These are phyloP conservation scores for Serilophus lunatus DNA, from an alignment of 2,113 vertebrate species.

Conservation along the genomic window DNA sequence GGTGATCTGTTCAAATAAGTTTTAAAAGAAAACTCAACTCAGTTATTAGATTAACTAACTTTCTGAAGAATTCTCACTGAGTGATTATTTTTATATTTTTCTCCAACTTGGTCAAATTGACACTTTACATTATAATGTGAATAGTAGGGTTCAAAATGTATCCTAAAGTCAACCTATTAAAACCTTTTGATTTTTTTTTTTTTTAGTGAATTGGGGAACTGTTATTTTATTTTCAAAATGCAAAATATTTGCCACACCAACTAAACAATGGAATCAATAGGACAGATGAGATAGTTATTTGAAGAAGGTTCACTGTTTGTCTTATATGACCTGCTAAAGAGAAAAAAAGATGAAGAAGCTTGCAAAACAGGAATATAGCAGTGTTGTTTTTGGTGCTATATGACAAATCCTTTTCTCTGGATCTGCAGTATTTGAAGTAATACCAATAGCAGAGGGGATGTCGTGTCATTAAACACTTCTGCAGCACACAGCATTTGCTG, in stretches of 20 bases:
- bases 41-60: neutral
- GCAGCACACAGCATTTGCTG: neutral
- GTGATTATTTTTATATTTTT: neutral
- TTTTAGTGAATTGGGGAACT: neutral
- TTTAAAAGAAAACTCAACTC: neutral
- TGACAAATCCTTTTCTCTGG: neutral
- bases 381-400: neutral
- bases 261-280: too few species aligned
- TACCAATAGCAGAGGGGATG: neutral
- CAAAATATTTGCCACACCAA: neutral
- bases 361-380: neutral
- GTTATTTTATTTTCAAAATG: neutral
- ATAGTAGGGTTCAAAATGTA: neutral
- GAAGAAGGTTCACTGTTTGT: neutral
- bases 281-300: neutral
- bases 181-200: neutral
- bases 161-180: neutral
- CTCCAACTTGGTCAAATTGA: neutral
- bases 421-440: neutral
- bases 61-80: neutral
- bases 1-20: neutral
- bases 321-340: neutral
- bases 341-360: neutral
- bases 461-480: neutral
- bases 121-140: neutral